Evolutionary conservation across 2,113 vertebrate species (phyloP).

Genomic region (Apus apus): DNA sequence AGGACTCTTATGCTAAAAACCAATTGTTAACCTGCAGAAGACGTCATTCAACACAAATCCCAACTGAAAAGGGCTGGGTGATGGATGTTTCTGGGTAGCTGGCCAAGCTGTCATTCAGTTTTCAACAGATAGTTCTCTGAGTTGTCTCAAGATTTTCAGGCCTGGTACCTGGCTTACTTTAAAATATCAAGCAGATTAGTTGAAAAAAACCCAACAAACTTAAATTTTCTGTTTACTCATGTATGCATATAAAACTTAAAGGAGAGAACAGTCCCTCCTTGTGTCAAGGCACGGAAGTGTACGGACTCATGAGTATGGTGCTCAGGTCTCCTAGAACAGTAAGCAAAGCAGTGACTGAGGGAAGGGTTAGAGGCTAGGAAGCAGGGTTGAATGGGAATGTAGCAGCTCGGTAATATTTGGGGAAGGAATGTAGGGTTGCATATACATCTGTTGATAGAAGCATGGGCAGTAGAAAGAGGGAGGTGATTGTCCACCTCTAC

Average conservation of each 20-base stretch:
- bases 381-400: neutral
- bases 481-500: neutral
- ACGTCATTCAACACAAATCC: conserved; percentile 73
- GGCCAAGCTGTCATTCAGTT: conserved; percentile 65
- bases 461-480: neutral
- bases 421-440: neutral
- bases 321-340: neutral
- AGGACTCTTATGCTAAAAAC: conserved; percentile 70
- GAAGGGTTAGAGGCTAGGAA: neutral
- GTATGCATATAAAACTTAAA: neutral
- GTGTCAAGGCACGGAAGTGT: neutral
- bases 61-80: conserved; percentile 67
- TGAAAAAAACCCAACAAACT: neutral
- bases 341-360: neutral
- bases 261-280: neutral
- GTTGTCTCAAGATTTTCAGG: conserved; percentile 22
- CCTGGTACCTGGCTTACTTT: conserved; percentile 6
- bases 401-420: neutral
- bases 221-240: neutral
- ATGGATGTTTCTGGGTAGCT: conserved; percentile 69
- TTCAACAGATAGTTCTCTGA: conserved; percentile 57
- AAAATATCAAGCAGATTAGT: conserved; percentile 32
- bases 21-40: conserved; percentile 77
- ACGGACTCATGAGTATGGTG: neutral
- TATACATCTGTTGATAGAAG: neutral